Base-by-base conservation (phyloP, 1,140 invertebrate species). In the Thaumetopoea pityocampa region DNA sequence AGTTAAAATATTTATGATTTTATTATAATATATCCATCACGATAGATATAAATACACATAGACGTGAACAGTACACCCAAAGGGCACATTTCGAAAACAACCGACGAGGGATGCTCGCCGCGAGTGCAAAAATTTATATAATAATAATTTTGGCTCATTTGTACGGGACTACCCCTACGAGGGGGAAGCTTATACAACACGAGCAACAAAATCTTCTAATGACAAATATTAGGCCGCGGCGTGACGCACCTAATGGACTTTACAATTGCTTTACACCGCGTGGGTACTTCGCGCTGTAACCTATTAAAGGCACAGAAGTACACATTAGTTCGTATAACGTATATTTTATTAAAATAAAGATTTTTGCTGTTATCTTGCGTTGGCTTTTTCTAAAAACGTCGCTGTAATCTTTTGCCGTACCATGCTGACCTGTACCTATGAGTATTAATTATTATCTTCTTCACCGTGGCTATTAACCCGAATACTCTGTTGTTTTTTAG, bases 131-230 rank as follows among this genome's bases (percentile, higher is more conserved):
- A 69, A 62, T 60, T 61, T 69, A 65, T 61, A 61, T 62, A 67
- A 71, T 70, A 78, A 79, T 71, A 67, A 72, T 73, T 73, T 69
- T 32, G 42, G 40, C 49, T 58, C 63, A 56, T 56, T 20, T 52
- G 52, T 58, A 60, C 48, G 58, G 49, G 56, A 49, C 54, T 60
- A 53, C 62, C 63, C 64, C 66, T 49, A 33, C 41, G 44, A 35
- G 55, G 54, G 66, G 66, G 68, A 58, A 52, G 54, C 51, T 42
- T 51, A 62, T 60, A 61, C 29, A 17, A 62, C 55, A 52, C 27
- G 41, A 68, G 61, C 60, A 74, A 70, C 68, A 71, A 74, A 71
- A 67, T 62, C 65, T 53, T 47, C 52, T 79, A 79, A 79, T 71
- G 71, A 72, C 70, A 67, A 68, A 74, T 79, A 76, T 79, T 73